phyloP scores from a whole-genome alignment of 2,113 vertebrate species.

The Psephotus haematonotus region DNA sequence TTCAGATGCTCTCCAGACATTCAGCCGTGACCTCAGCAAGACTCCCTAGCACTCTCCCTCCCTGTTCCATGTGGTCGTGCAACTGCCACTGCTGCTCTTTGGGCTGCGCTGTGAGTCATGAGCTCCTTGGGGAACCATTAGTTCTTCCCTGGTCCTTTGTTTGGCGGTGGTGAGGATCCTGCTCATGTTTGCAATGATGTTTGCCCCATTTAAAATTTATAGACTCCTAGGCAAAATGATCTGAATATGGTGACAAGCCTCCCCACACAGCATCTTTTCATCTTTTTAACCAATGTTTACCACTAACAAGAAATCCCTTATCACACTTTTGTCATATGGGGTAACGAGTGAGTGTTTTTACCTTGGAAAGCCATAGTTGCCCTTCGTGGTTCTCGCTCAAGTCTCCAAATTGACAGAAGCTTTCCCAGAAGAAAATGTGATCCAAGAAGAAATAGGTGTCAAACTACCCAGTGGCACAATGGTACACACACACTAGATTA shows the following conservation, averaged over 20 bases:
- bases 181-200: background rate
- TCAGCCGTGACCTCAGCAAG: background rate
- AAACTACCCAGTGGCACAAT: slow-evolving; percentile 16
- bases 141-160: background rate
- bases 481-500: background rate
- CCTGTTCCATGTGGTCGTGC: rapidly evolving
- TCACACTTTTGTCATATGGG: background rate
- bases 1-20: background rate
- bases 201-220: slow-evolving; percentile 4
- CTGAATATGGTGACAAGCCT: background rate
- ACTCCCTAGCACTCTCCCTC: background rate
- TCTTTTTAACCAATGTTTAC: background rate
- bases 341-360: background rate
- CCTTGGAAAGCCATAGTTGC: background rate
- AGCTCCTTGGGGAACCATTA: background rate
- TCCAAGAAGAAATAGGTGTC: slow-evolving; percentile 29
- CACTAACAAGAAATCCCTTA: background rate
- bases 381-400: background rate
- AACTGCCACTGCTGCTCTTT: rapidly evolving
- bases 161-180: background rate
- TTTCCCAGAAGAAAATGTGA: background rate
- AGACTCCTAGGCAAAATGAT: background rate
- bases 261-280: background rate
- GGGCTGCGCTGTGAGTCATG: background rate
- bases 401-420: background rate